Base-by-base conservation (phyloP, 37 sponge, comb jelly and placozoan species). In the Haliclona indistincta region DNA sequence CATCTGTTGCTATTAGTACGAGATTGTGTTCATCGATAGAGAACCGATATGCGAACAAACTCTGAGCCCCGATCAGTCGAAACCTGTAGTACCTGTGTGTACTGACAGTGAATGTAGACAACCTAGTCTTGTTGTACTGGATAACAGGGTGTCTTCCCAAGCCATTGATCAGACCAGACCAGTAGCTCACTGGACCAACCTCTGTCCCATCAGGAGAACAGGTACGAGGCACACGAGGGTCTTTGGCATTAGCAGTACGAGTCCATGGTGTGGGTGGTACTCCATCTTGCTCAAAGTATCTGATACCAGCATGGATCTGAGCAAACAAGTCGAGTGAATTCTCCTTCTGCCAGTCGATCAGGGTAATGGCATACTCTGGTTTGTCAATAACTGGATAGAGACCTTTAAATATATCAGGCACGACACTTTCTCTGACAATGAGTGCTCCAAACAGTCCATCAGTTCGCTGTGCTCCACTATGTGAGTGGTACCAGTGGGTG, bases 121-220 rank as follows among this genome's bases (percentile, higher is more conserved):
- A 76, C 4, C 36, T 28, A 8, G 65, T 63, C 7, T 23, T 54
- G 6, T 10, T 63, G 30, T 68, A 68, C 11, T 53, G 66, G 23
- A 68, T 37, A 13, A 38, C 41, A 11, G 56, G 3, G 67, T 85
- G 62, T 54, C 89, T 32, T 47, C 94, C 94, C 54, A 30, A 64
- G 1, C 89, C 94, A 68, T 93, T 93, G 49, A 93, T 88, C n/a
- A 93, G 54, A 8, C 81, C 89, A 36, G 94, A 88, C 78, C 79
- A 76, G 38, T 77, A 93, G 17, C 82, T 81, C 22, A 70, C 26
- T 37, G 88, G 88, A 25, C 85, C 88, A 10, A 79, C 60, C 34
- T 87, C 84, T n/a, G 82, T 39, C 23, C 65, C 70, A 78, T 93
- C 89, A 39, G 76, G 0, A 20, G 67, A 66, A 8, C 22, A 8